Evolutionary conservation across 2,113 vertebrate species (phyloP).

Genomic region (Cynopterus brachyotis): DNA sequence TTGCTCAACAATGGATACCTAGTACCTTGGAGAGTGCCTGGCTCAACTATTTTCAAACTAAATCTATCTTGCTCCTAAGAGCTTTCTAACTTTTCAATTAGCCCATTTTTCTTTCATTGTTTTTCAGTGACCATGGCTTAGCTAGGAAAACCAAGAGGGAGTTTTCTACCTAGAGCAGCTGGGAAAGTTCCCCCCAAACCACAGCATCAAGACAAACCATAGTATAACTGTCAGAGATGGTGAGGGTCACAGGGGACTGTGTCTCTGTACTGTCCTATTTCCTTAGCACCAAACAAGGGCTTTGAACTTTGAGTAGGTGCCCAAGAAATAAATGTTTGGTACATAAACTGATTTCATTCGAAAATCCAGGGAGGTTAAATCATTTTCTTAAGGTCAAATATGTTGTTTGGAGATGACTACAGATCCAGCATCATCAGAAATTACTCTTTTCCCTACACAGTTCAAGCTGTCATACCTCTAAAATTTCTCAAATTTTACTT

Average conservation of each 20-base stretch:
- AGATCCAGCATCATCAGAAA: background rate
- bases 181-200: background rate
- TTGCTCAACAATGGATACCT: background rate
- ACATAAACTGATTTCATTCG: background rate
- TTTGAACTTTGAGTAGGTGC: background rate
- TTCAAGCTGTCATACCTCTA: background rate
- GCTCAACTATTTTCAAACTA: background rate
- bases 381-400: background rate
- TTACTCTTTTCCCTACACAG: background rate
- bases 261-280: background rate
- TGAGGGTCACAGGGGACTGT: background rate
- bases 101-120: background rate
- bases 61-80: background rate
- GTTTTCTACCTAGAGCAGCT: background rate
- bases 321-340: background rate
- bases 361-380: background rate
- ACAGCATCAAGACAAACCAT: background rate
- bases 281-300: no score
- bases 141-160: background rate
- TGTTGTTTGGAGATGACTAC: background rate
- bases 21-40: background rate
- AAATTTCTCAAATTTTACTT: conserved; percentile 2
- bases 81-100: background rate
- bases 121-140: background rate
- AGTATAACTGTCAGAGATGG: accelerated